A percentile compares a stretch with the other conserved stretches of the same genome.
phyloP scores from a whole-genome alignment of 2,113 vertebrate species.

The Triplophysa tibetana region DNA sequence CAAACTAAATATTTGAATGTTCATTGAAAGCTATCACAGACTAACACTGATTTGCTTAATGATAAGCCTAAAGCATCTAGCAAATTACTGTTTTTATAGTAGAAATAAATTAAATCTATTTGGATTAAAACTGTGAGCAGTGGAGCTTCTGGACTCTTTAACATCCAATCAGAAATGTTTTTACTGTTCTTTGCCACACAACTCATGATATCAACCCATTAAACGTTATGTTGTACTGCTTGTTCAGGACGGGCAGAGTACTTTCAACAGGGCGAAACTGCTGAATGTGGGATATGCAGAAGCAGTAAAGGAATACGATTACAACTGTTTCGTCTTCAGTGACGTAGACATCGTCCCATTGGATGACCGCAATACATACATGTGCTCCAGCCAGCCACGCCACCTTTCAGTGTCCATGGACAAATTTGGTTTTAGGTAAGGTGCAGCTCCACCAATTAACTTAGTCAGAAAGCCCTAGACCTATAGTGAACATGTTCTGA shows the following conservation, averaged over 20 bases:
- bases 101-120: no score
- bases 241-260: slow-evolving; percentile 74
- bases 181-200: neutral
- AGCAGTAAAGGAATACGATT: slow-evolving; percentile 81
- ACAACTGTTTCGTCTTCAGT: slow-evolving; percentile 84
- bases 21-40: no score
- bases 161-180: no score
- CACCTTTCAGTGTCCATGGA: slow-evolving; percentile 86
- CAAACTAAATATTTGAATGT: no score
- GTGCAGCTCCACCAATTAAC: neutral
- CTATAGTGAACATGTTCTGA: no score
- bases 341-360: slow-evolving; percentile 85
- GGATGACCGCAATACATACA: slow-evolving; percentile 82
- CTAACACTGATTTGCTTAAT: no score
- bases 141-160: no score
- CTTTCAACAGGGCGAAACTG: slow-evolving; percentile 84
- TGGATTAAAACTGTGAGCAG: neutral
- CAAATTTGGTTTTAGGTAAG: slow-evolving; percentile 83
- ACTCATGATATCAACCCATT: neutral
- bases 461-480: neutral
- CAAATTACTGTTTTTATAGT: no score
- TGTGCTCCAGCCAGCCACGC: slow-evolving; percentile 79
- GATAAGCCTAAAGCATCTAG: no score
- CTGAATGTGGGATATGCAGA: slow-evolving; percentile 82
- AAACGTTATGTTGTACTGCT: neutral